These are phyloP conservation scores for Aphodius granarius DNA, from an alignment of 2,888 invertebrate species.

Conservation along the genomic window DNA sequence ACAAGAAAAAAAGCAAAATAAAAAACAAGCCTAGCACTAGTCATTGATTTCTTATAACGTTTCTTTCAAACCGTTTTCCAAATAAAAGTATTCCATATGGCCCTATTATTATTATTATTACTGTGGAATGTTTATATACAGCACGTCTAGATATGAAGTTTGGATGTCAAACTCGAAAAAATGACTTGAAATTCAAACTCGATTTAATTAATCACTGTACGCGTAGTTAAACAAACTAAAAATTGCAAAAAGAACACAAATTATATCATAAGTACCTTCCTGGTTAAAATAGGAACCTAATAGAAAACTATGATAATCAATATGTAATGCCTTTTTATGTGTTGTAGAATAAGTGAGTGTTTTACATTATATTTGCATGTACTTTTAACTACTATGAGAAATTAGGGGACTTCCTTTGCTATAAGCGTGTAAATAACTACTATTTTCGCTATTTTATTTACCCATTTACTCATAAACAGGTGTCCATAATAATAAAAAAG, in stretches of 20 bases:
- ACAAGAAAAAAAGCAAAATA: not conserved
- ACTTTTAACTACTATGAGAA: not conserved
- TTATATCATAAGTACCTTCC: not conserved
- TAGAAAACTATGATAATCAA: slow-evolving; percentile 44
- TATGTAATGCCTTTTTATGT: slow-evolving; percentile 47
- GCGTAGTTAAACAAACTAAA: not conserved
- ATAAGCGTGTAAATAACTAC: not conserved
- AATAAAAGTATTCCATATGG: slow-evolving; percentile 10
- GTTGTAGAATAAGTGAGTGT: slow-evolving; percentile 25
- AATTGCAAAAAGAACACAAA: not conserved
- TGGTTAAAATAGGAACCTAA: not conserved
- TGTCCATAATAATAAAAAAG: not conserved
- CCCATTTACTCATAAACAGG: not conserved
- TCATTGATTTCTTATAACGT: not conserved
- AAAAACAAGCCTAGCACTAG: not conserved
- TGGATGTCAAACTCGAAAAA: not conserved
- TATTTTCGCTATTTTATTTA: not conserved
- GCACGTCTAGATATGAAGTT: not conserved
- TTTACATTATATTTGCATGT: slow-evolving; percentile 20
- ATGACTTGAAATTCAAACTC: not conserved
- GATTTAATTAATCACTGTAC: not conserved
- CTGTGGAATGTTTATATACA: not conserved
- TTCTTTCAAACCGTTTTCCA: not conserved
- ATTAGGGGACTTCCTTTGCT: slow-evolving; percentile 7
- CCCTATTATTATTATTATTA: not conserved